phyloP scores from a whole-genome alignment of 2,888 invertebrate species.

The Polia nebulosa region DNA sequence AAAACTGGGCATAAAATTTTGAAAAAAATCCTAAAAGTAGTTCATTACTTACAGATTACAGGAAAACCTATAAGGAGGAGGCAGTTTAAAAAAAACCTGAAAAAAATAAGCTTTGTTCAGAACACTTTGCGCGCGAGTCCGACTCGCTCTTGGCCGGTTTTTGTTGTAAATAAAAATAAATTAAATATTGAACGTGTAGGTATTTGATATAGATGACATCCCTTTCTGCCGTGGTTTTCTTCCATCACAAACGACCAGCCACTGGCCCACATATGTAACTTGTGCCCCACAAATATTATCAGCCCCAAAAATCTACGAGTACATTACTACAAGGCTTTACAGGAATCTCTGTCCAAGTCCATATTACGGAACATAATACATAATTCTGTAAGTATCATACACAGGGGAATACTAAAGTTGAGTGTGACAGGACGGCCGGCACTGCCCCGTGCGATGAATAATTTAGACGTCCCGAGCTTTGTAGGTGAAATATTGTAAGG shows the following conservation, averaged over 20 bases:
- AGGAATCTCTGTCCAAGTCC: conserved; percentile 68
- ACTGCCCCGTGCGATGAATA: conserved; percentile 72
- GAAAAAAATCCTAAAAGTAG: no score
- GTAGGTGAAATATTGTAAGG: conserved; percentile 65
- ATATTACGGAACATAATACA: conserved; percentile 72
- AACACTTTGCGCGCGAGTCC: no score
- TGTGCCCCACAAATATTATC: not conserved
- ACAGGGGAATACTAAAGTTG: conserved; percentile 76
- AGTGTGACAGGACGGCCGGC: conserved; percentile 73
- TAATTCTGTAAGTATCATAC: conserved; percentile 81
- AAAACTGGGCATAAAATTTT: no score
- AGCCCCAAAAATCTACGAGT: conserved; percentile 1
- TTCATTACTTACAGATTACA: no score
- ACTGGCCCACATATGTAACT: not conserved
- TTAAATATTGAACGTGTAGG: no score
- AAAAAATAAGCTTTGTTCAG: no score
- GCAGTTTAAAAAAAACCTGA: no score
- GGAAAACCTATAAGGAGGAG: no score
- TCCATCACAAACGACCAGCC: not conserved
- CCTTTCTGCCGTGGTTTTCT: not conserved
- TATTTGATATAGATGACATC: no score
- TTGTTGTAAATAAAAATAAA: no score
- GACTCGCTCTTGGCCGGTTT: no score
- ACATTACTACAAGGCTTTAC: conserved; percentile 34
- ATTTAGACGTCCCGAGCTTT: conserved; percentile 70